phyloP scores from a whole-genome alignment of 2,888 invertebrate species.

The Myathropa florea region DNA sequence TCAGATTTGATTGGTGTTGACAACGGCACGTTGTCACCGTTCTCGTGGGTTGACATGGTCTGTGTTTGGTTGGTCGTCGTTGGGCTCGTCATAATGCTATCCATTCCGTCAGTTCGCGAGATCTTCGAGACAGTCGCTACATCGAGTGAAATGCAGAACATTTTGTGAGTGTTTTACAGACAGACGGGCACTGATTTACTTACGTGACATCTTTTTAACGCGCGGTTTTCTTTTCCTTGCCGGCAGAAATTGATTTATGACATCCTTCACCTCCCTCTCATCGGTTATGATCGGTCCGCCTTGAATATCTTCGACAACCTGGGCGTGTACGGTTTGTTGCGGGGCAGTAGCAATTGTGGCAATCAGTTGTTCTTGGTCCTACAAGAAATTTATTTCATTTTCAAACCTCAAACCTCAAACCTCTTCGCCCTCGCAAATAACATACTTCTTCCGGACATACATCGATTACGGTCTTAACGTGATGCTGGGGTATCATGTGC shows the following conservation, averaged over 20 bases:
- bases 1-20: slow-evolving; percentile 78
- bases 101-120: slow-evolving; percentile 79
- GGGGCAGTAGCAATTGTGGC: slow-evolving; percentile 80
- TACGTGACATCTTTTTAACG: slow-evolving; percentile 81
- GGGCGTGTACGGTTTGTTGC: slow-evolving; percentile 80
- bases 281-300: slow-evolving; percentile 79
- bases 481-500: slow-evolving; percentile 81
- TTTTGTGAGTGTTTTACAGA: not conserved
- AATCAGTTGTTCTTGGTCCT: slow-evolving; percentile 80
- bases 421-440: not conserved
- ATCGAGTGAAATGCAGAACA: not conserved
- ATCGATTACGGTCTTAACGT: slow-evolving; percentile 76
- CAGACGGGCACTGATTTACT: slow-evolving; percentile 62
- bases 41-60: slow-evolving; percentile 72
- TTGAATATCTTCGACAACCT: slow-evolving; percentile 80
- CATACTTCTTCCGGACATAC: slow-evolving; percentile 70
- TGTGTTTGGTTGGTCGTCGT: slow-evolving; percentile 75
- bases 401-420: no score
- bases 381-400: not conserved
- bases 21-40: slow-evolving; percentile 75
- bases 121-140: slow-evolving; percentile 78
- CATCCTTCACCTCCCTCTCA: slow-evolving; percentile 79
- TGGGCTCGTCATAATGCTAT: slow-evolving; percentile 78
- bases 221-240: slow-evolving; percentile 82
- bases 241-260: slow-evolving; percentile 82